Evolutionary conservation across 1,140 invertebrate genomes (phyloP).

Genomic region (Calephelis virginiensis): DNA sequence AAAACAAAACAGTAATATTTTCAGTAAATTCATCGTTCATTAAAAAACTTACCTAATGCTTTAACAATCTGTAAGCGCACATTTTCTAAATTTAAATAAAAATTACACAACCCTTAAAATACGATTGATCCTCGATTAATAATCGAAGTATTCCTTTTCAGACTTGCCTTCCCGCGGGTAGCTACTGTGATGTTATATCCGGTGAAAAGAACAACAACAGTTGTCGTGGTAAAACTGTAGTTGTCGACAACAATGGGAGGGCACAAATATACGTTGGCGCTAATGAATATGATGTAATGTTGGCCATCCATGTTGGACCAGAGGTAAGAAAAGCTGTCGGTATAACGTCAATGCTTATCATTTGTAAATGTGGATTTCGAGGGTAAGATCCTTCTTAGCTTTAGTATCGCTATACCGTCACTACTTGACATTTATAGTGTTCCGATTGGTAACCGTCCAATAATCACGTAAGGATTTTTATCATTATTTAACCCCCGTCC

Average conservation of each 20-base stretch:
- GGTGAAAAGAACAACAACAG: slow-evolving; percentile 80
- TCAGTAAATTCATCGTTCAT: not conserved
- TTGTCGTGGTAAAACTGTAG: slow-evolving; percentile 85
- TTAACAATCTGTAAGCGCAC: too few species aligned
- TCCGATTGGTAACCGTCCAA: too few species aligned
- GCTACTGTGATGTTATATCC: slow-evolving; percentile 90
- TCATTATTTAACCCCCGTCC: too few species aligned
- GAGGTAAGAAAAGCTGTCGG: slow-evolving; percentile 37
- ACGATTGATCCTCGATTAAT: not conserved
- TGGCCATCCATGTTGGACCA: slow-evolving; percentile 87
- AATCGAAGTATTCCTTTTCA: slow-evolving; percentile 23
- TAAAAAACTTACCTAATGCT: not conserved
- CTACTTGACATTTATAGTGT: too few species aligned
- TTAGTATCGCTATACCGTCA: too few species aligned
- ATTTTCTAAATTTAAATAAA: too few species aligned
- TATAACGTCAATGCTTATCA: too few species aligned
- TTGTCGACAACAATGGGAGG: slow-evolving; percentile 81
- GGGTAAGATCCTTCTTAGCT: too few species aligned
- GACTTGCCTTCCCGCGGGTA: slow-evolving; percentile 60
- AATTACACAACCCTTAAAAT: too few species aligned
- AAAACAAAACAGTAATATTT: too few species aligned
- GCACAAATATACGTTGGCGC: slow-evolving; percentile 82
- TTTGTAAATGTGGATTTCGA: too few species aligned
- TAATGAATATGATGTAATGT: slow-evolving; percentile 82
- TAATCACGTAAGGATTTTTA: too few species aligned